Evolutionary conservation across 2,888 invertebrate genomes (phyloP), one percentile per base, ranked within the genome.

Genomic region (Callimorpha dominula): DNA sequence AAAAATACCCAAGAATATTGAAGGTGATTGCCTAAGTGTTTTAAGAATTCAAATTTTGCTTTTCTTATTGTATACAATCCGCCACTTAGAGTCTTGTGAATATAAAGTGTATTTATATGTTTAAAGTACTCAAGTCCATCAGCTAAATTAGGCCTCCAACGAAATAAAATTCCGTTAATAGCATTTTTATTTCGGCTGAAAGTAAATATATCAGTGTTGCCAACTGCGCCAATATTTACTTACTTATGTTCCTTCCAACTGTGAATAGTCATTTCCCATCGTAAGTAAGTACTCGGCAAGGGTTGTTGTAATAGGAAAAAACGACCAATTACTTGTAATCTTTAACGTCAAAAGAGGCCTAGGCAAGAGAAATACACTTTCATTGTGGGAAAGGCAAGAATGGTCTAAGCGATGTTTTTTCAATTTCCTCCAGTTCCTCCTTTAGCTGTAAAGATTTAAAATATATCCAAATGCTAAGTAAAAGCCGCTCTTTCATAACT

Each of bases 231-330:
- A 82, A 84, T 83, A 82, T 84, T 84, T 80, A 73, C 70, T 78
- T 80, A 73, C 78, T 80, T 84, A 75, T 71, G 69, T 71, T 76
- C 76, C 73, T 82, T 84, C 75, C 78, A 82, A 78, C 75, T 82
- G 78, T 78, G 72, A 77, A 72, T 67, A 77, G 76, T 76, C 70
- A 84, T 80, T 83, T 84, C 80, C 80, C 54, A 75, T 60, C 67
- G 74, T 77, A 78, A 82, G 77, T 80, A 73, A 65, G 66, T 82
- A 68, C 76, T 80, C 72, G 71, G 65, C 72, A 74, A 62, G 62
- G 74, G 70, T 71, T 71, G 52, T 46, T 72, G 72, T 73, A 68
- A 68, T 73, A 72, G 73, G 74, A 68, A 46, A 43, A 67, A 77
- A 75, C 43, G 73, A 76, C 68, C 40, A 50, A 75, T 78, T 74